A percentile compares a stretch with the other conserved stretches of the same genome.
Evolutionary conservation across 2,797 vertebrate genomes (phyloP).

Genomic region (Onychomys arenicola): DNA sequence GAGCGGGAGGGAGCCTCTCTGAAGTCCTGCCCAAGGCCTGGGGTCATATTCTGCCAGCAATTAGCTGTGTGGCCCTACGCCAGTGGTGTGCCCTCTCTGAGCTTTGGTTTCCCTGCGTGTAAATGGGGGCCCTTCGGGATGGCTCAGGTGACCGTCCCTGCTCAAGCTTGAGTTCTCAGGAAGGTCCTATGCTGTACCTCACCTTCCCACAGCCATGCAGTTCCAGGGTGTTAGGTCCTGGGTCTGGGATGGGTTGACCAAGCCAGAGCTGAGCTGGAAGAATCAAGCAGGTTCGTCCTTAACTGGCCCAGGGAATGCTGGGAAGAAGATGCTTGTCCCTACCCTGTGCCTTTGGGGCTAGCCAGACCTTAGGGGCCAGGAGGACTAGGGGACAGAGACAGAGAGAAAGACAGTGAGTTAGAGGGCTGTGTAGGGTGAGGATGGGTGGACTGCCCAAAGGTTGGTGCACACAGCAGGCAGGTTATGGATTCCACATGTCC

Average conservation of each 20-base stretch:
- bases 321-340: neutral
- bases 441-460: no score
- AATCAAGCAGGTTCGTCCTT: neutral
- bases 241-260: neutral
- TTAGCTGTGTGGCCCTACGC: neutral
- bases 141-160: neutral
- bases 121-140: neutral
- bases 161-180: neutral
- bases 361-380: neutral
- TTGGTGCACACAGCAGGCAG: neutral
- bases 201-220: neutral
- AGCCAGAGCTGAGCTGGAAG: constrained; percentile 47
- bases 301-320: neutral
- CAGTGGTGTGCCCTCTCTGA: neutral
- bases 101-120: neutral
- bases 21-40: neutral
- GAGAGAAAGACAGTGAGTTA: neutral
- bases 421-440: neutral
- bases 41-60: neutral
- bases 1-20: no score
- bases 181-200: neutral
- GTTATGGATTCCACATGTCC: neutral
- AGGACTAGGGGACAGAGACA: neutral
- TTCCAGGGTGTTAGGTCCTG: neutral
- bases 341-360: neutral